These are phyloP conservation scores for Trachelus iudaicus DNA, from an alignment of 2,888 invertebrate genomes.

Conservation along the genomic window DNA sequence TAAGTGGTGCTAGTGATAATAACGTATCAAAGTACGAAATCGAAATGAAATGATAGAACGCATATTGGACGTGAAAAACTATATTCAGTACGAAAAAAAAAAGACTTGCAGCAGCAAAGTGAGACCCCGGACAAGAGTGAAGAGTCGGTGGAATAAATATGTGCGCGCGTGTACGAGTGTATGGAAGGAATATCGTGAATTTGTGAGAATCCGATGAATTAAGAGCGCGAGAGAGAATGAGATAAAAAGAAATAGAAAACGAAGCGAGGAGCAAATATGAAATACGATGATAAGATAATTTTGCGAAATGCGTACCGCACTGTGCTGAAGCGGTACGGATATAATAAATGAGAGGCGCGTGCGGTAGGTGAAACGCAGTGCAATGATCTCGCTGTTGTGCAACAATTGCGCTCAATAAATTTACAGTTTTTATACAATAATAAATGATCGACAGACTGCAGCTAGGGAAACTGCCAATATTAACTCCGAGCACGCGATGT, in stretches of 20 bases:
- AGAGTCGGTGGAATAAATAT: not conserved
- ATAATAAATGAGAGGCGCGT: not conserved
- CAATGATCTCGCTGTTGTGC: constrained; percentile 59
- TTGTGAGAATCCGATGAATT: not conserved
- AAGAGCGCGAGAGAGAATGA: constrained; percentile 12
- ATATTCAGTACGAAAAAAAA: not conserved
- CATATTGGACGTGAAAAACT: not conserved
- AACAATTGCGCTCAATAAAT: constrained; percentile 59
- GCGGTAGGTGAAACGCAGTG: constrained; percentile 40
- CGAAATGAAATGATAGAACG: not conserved
- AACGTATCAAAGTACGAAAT: not conserved
- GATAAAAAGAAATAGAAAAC: constrained; percentile 7
- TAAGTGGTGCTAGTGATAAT: constrained; percentile 37
- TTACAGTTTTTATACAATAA: constrained; percentile 59
- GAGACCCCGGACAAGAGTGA: not conserved
- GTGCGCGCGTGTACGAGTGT: not conserved
- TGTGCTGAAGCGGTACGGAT: not conserved
- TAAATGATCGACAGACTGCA: constrained; percentile 55
- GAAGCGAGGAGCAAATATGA: not conserved
- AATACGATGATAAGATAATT: not conserved
- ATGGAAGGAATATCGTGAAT: not conserved
- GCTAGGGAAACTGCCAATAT: constrained; percentile 61
- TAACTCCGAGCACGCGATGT: constrained; percentile 32
- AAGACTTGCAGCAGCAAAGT: not conserved
- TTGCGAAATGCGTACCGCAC: not conserved